These are phyloP conservation scores for Trematomus bernacchii DNA, from an alignment of 2,797 vertebrate species.

Conservation along the genomic window DNA sequence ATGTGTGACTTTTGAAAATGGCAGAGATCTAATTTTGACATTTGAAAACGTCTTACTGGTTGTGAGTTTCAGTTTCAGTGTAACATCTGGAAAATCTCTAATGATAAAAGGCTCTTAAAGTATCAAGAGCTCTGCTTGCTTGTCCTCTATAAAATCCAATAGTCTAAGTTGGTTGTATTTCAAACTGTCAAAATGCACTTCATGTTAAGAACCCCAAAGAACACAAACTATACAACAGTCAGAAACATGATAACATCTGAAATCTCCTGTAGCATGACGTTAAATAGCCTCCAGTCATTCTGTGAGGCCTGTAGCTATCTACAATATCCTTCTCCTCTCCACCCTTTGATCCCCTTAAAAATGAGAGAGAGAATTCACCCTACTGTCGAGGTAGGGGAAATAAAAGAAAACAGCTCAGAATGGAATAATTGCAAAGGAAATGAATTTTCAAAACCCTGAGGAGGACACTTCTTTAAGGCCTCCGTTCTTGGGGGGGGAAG, in stretches of 20 bases:
- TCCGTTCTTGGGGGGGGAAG: conserved; percentile 34
- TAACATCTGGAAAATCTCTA: conserved; percentile 26
- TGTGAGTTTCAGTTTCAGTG: conserved; percentile 18
- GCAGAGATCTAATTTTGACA: neutral
- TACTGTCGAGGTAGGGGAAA: conserved; percentile 57
- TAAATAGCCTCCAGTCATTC: conserved; percentile 38
- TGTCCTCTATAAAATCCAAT: neutral
- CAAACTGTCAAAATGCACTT: conserved; percentile 31
- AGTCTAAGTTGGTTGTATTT: neutral
- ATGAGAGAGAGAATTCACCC: conserved; percentile 53
- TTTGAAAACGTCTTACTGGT: neutral
- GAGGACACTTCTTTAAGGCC: conserved; percentile 72
- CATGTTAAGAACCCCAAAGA: conserved; percentile 21
- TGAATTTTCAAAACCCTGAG: conserved; percentile 77
- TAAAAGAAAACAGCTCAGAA: conserved; percentile 74
- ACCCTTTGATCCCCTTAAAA: conserved; percentile 61
- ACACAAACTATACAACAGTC: neutral
- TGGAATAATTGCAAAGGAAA: conserved; percentile 80
- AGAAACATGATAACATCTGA: conserved; percentile 14
- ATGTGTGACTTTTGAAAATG: neutral
- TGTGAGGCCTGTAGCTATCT: conserved; percentile 46
- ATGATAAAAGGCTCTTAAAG: conserved; percentile 20
- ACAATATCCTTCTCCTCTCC: conserved; percentile 35
- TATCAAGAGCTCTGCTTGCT: conserved; percentile 11
- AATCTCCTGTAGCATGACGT: conserved; percentile 13